A percentile compares a stretch with the other conserved stretches of the same genome.
These are phyloP conservation scores for Lasioglossum marginatum DNA, from an alignment of 2,888 invertebrate species.

Conservation along the genomic window DNA sequence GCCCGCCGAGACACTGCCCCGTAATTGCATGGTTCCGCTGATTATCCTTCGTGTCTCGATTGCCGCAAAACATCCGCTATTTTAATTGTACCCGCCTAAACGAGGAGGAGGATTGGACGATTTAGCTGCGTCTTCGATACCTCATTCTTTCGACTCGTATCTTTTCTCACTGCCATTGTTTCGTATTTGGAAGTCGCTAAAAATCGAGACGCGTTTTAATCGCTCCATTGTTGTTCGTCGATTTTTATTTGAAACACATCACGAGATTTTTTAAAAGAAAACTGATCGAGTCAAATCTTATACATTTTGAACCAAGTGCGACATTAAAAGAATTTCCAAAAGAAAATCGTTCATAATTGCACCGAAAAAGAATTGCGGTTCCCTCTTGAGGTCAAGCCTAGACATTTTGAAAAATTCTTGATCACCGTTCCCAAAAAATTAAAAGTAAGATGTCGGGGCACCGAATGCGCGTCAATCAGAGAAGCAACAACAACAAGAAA, in stretches of 20 bases:
- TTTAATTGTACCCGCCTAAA: not conserved
- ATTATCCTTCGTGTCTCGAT: conserved; percentile 7
- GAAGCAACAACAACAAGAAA: not conserved
- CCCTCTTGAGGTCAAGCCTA: not conserved
- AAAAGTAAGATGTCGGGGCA: not conserved
- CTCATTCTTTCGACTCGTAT: not conserved
- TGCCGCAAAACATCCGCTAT: not conserved
- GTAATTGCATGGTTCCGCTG: not conserved
- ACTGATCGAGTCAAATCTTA: no score
- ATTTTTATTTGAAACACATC: not conserved
- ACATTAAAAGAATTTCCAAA: not conserved
- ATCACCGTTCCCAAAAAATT: not conserved
- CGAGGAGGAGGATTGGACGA: not conserved
- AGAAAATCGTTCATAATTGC: not conserved
- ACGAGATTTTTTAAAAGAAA: no score
- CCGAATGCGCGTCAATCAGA: not conserved
- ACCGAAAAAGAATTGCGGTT: not conserved
- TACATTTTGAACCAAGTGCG: not conserved
- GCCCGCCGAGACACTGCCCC: not conserved
- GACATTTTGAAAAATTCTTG: not conserved
- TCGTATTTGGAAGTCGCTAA: not conserved
- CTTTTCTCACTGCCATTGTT: not conserved
- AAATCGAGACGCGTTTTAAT: not conserved
- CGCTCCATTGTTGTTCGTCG: not conserved
- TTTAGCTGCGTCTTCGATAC: not conserved